Base-by-base conservation (phyloP, 1,140 invertebrate species). In the Drosophila willistoni region DNA sequence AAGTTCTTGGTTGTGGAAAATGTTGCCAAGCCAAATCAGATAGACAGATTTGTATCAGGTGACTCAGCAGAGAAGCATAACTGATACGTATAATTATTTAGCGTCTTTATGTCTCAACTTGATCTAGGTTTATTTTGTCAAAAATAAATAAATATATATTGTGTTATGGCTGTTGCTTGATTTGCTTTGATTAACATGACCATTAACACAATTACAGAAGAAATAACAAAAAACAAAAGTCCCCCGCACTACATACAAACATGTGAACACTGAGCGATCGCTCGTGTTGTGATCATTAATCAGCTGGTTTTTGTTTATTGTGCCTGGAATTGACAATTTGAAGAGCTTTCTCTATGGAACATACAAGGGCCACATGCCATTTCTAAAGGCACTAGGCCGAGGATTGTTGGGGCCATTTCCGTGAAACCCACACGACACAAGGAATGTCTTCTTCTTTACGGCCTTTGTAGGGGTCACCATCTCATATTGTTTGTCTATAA, bases 291-390 rank as follows among this genome's bases (percentile, higher is more conserved):
- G 71, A 73, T 79, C 66, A 70, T 66, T 71, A 79, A 70, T 67
- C 71, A 70, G 62, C 44, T 59, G 77, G 66, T 68, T 68, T 29
- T 47, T 44, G 61, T 54, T 63, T 67, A 62, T 63, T 76, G 71
- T 68, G 79, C 63, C 17, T 64, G 34, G 79, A 77, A 85, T 85
- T 51, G 60, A 47, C 64, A 86, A 81, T 81, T 71, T 34, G 22
- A 64, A 12, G 64, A 56, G 82, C 79, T 85, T 86, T 85, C 82
- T 55, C 78, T 39, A 29, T 29, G 47, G n/a, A n/a, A 13, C 3
- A 36, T 10, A 36, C 34, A 36, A 59, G 34, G 34, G 33, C 10
- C 17, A 25, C 17, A 34, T 57, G 10, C 1, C 12, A 57, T 1
- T 14, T 4, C 33, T 14, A 34, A 36, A 7, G 0, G 2, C n/a